Percentiles rank a stretch among this genome's conserved stretches.
Conservation (phyloP, 1,140 invertebrate species). For the Akabosia matsudoensis region DNA sequence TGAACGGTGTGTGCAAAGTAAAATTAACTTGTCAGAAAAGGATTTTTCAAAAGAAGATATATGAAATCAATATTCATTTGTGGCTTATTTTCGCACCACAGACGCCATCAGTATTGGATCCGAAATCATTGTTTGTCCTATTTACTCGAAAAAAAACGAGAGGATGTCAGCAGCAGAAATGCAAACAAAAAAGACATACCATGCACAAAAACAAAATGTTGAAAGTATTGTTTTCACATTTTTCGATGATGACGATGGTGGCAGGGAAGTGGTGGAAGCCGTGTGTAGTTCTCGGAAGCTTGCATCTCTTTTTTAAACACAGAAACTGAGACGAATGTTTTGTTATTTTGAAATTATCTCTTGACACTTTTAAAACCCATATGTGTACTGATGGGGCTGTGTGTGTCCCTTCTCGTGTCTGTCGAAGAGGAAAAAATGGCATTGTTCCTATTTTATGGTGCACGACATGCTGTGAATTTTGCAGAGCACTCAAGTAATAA, state of each 20-base stretch:
- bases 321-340: not conserved
- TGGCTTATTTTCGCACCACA: not conserved
- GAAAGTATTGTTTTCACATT: not conserved
- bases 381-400: no score
- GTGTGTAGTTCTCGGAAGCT: no score
- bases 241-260: no score
- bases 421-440: not conserved
- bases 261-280: no score
- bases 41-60: conserved; percentile 4
- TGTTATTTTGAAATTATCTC: not conserved
- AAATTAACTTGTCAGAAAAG: conserved; percentile 8
- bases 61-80: conserved; percentile 14
- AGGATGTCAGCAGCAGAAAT: not conserved
- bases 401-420: no score
- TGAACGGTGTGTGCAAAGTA: not conserved
- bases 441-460: not conserved
- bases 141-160: not conserved
- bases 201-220: not conserved
- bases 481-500: not conserved
- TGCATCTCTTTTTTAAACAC: not conserved
- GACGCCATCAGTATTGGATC: no score
- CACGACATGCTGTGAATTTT: not conserved
- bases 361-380: not conserved
- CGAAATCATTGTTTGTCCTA: not conserved
- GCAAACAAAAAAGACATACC: no score